A percentile compares a stretch with the other conserved stretches of the same genome.
phyloP scores from a whole-genome alignment of 2,797 vertebrate genomes.

The Pagetopsis macropterus region DNA sequence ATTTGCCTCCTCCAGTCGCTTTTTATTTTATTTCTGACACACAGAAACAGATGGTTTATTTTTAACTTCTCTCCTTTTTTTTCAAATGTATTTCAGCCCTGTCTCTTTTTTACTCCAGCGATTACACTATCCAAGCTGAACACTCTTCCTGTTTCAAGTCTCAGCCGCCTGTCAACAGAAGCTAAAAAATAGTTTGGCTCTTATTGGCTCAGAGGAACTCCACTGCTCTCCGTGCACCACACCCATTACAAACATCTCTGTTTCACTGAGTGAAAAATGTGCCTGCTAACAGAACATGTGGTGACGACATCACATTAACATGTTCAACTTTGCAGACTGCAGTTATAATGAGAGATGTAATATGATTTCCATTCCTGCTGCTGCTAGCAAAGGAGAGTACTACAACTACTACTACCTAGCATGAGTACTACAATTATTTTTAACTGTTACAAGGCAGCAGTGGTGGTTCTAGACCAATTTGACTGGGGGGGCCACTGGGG shows the following conservation, averaged over 20 bases:
- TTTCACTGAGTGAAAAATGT: constrained; percentile 1
- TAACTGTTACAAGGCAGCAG: not conserved
- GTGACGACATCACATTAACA: not conserved
- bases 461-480: no score
- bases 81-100: not conserved
- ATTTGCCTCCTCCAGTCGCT: not conserved
- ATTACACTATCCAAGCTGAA: not conserved
- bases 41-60: constrained; percentile 34
- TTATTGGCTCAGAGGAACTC: constrained; percentile 1
- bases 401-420: not conserved
- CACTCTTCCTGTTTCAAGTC: constrained; percentile 44
- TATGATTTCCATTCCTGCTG: not conserved
- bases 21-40: not conserved
- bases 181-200: not conserved
- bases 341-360: not conserved
- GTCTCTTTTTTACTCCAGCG: not conserved
- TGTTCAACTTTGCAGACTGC: not conserved
- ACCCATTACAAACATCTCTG: constrained; percentile 32
- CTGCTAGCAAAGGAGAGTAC: not conserved
- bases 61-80: constrained; percentile 23
- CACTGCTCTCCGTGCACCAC: constrained; percentile 34
- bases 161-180: not conserved
- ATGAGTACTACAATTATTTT: not conserved
- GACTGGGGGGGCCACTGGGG: no score
- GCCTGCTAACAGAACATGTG: constrained; percentile 8